Base-by-base conservation (phyloP, 2,797 vertebrate species). In the Strix occidentalis region DNA sequence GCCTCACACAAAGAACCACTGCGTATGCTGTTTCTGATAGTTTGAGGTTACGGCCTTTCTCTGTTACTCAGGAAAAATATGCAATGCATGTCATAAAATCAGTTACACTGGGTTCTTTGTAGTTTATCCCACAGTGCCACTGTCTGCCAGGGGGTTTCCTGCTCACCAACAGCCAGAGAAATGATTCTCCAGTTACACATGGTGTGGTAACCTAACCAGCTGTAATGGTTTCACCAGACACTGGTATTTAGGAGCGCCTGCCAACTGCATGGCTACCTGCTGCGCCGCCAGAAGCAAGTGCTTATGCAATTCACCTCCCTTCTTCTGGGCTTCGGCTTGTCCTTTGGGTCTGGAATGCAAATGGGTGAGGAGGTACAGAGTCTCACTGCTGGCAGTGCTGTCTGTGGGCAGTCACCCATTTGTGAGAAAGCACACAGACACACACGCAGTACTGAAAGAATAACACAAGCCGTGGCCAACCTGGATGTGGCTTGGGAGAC, bases 131-230 rank as follows among this genome's bases (percentile, higher is more conserved):
- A 63, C 58, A 51, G 81, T 89, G 84, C 86, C 61, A 77, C 69
- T 93, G 91, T 89, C 91, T 95, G 93, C 87, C 90, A 90, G 48
- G 84, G 72, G 80, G 70, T 93, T 96, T 96, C 96, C 92, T 96
- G 88, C 76, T 92, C 92, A 85, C 85, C 64, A n/a, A 58, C 63
- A 70, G 65, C 56, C 89, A 68, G 43, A 7, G 2, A 72, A 92
- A 89, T 25, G 19, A 12, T 39, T 97, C 83, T 91, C 63, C 58
- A 41, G 74, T 94, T 95, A 96, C 85, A 71, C 3, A 56, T 1
- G 1, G 25, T 0, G 0, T 23, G 39, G 83, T 91, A 84, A 92
- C 46, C 63, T 35, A 90, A 84, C 45, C 95, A 84, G 63, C 61
- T 41, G 31, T 87, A 92, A 96, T 88, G 43, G 56, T 35, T 90